Percentiles rank a stretch among this genome's conserved stretches.
Evolutionary conservation across 2,888 invertebrate species (phyloP).

Genomic region (Toxonevra muliebris): DNA sequence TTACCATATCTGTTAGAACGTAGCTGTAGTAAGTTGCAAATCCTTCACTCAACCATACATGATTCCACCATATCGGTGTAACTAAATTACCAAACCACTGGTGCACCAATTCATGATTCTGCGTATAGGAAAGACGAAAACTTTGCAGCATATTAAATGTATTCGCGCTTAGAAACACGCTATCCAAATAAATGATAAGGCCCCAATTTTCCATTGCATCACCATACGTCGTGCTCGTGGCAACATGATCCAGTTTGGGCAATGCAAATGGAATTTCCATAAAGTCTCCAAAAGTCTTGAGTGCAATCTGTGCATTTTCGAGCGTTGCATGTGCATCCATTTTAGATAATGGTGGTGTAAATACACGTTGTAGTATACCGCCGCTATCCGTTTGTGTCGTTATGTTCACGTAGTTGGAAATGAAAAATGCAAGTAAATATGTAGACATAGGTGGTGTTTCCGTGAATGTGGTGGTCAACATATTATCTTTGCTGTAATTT

Average conservation of each 20-base stretch:
- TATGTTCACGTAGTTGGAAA: conserved; percentile 70
- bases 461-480: conserved; percentile 64
- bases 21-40: conserved; percentile 69
- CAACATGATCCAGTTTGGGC: conserved; percentile 87
- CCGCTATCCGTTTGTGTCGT: conserved; percentile 58
- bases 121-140: conserved; percentile 64
- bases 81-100: conserved; percentile 86
- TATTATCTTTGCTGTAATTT: conserved; percentile 15
- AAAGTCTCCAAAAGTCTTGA: conserved; percentile 69
- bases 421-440: conserved; percentile 84
- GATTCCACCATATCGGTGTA: conserved; percentile 76
- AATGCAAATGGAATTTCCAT: conserved; percentile 80
- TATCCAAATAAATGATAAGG: conserved; percentile 74
- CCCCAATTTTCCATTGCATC: conserved; percentile 97
- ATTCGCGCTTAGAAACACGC: conserved; percentile 46
- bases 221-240: conserved; percentile 82
- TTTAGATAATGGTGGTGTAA: conserved; percentile 48
- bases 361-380: conserved; percentile 60
- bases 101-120: conserved; percentile 73
- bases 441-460: conserved; percentile 76
- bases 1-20: conserved; percentile 56
- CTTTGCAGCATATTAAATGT: conserved; percentile 65
- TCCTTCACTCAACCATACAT: conserved; percentile 78
- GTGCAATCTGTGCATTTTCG: conserved; percentile 51
- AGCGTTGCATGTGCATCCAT: conserved; percentile 50